A percentile compares a stretch with the other conserved stretches of the same genome.
Conservation (phyloP, 53 echinoderm and acorn worm genomes). For the Glandiceps talaboti region DNA sequence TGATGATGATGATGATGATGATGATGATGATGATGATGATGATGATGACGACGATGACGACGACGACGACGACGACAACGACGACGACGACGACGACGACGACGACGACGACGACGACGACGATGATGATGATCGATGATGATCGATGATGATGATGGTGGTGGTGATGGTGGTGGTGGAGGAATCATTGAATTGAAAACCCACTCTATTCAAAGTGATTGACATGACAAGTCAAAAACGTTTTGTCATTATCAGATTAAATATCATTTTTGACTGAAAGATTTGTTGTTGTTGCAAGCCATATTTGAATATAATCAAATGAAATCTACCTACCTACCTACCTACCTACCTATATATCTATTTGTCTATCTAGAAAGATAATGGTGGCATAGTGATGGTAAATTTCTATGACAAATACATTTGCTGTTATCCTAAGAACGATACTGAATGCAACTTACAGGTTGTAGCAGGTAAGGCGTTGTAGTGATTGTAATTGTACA, state of each 20-base stretch:
- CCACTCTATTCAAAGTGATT: no score
- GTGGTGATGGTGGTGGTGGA: no score
- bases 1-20: conserved; percentile 49
- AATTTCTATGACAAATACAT: conserved; percentile 83
- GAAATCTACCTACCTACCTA: background rate
- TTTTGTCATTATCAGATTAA: background rate
- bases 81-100: conserved; percentile 52
- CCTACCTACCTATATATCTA: background rate
- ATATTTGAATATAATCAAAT: background rate
- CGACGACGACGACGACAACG: conserved; percentile 74
- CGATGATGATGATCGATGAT: no score
- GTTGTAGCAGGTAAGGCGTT: conserved; percentile 70
- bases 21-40: conserved; percentile 35
- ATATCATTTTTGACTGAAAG: background rate
- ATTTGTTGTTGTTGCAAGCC: background rate
- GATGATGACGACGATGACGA: conserved; percentile 71
- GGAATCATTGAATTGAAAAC: no score
- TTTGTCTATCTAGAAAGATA: conserved; percentile 21
- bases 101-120: no score
- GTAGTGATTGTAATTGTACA: no score
- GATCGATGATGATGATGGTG: no score
- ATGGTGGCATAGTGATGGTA: conserved; percentile 76
- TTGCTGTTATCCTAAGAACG: conserved; percentile 72
- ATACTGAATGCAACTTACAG: no score
- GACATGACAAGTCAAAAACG: background rate